Evolutionary conservation across 2,113 vertebrate species (phyloP).

Genomic region (Burhinus bistriatus): DNA sequence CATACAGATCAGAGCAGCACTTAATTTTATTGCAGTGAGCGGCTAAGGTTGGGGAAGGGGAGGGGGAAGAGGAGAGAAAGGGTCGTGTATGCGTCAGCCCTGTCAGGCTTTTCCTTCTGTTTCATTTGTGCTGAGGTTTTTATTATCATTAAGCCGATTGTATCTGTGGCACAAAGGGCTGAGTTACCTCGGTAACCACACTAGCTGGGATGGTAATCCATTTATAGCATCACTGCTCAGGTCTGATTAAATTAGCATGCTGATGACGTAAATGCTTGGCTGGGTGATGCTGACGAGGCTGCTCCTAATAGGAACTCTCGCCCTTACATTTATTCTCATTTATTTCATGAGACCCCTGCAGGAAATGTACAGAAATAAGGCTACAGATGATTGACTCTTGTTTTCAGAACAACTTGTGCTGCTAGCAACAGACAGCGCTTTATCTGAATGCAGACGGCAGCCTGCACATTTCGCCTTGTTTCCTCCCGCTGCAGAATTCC

Average conservation of each 20-base stretch:
- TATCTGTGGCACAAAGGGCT: constrained; percentile 69
- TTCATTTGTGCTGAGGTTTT: constrained; percentile 65
- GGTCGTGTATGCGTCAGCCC: constrained; percentile 44
- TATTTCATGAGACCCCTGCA: constrained; percentile 53
- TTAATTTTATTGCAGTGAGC: constrained; percentile 52
- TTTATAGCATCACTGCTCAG: constrained; percentile 63
- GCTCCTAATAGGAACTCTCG: constrained; percentile 55
- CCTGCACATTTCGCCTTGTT: background rate
- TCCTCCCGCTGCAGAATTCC: background rate
- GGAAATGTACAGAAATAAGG: constrained; percentile 47
- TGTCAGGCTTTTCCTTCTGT: constrained; percentile 62
- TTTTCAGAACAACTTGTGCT: constrained; percentile 39
- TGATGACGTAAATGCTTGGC: constrained; percentile 63
- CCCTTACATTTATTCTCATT: constrained; percentile 53
- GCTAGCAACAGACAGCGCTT: background rate
- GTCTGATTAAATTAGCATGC: constrained; percentile 74
- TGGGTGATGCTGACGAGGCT: constrained; percentile 64
- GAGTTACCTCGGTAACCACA: constrained; percentile 78
- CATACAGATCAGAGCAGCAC: constrained; percentile 48
- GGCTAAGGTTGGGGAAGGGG: background rate
- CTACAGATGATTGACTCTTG: constrained; percentile 42
- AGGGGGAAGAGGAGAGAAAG: constrained; percentile 15
- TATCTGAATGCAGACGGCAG: constrained; percentile 11
- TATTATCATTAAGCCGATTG: constrained; percentile 72
- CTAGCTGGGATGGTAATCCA: constrained; percentile 70